Evolutionary conservation across 2,113 vertebrate genomes (phyloP).

Genomic region (Oreotrochilus melanogaster): DNA sequence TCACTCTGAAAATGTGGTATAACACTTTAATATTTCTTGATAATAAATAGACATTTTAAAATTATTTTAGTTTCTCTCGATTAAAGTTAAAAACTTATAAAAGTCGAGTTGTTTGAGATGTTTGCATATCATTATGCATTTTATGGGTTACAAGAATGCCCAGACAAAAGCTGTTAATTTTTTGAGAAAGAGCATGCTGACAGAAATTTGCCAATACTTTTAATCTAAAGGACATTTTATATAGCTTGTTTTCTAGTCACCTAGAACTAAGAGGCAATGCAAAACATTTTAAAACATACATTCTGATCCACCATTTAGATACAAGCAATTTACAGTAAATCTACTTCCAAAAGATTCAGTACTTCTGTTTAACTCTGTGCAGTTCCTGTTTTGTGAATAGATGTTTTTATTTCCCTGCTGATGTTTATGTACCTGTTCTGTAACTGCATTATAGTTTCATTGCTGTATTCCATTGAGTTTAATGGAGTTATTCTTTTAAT

Average conservation of each 20-base stretch:
- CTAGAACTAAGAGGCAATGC: neutral
- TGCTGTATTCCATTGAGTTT: conserved; percentile 9
- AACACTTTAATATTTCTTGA: neutral
- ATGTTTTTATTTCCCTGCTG: neutral
- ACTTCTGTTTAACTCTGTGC: neutral
- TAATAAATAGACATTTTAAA: neutral
- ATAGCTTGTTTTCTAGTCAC: neutral
- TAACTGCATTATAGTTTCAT: neutral
- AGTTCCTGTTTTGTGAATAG: neutral
- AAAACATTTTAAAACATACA: neutral
- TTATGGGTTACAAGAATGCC: neutral
- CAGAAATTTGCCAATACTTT: neutral
- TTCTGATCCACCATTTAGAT: neutral
- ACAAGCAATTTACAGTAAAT: neutral
- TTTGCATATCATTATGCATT: neutral
- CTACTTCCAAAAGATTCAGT: neutral
- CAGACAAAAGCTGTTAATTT: neutral
- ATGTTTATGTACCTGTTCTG: conserved; percentile 15
- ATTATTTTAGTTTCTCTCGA: neutral
- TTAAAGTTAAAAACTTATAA: neutral
- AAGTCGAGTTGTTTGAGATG: neutral
- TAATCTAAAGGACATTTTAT: neutral
- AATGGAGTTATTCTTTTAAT: neutral
- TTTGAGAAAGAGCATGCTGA: neutral
- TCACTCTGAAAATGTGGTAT: neutral